These are phyloP conservation scores for Lepus timidus DNA, from an alignment of 2,113 vertebrate genomes.

Conservation along the genomic window DNA sequence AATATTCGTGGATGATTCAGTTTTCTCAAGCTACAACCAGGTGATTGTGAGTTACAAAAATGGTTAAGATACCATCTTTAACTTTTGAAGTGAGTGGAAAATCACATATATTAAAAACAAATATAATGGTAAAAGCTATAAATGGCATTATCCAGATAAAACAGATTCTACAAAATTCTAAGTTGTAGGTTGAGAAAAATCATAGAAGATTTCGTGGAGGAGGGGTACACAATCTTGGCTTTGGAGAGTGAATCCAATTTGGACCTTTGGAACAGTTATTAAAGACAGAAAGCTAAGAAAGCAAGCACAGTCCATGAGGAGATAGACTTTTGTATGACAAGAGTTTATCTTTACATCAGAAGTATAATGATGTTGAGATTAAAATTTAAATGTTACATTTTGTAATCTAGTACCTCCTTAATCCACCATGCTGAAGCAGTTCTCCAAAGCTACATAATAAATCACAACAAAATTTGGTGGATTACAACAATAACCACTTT, in stretches of 20 bases:
- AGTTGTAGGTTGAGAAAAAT: background rate
- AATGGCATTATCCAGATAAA: background rate
- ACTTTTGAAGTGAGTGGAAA: background rate
- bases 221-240: background rate
- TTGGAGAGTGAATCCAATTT: background rate
- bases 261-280: background rate
- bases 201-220: background rate
- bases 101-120: background rate
- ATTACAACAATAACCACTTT: background rate
- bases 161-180: background rate
- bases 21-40: background rate
- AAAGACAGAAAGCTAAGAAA: background rate
- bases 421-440: background rate
- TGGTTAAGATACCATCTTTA: background rate
- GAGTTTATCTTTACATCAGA: background rate
- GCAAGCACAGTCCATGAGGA: background rate
- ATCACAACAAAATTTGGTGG: background rate
- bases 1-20: background rate
- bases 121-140: background rate
- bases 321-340: background rate
- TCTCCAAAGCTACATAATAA: background rate
- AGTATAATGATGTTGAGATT: background rate
- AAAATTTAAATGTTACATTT: background rate
- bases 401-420: background rate
- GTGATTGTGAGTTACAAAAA: background rate